Percentiles rank a stretch among this genome's conserved stretches.
These are phyloP conservation scores for Cyprinella venusta DNA, from an alignment of 2,797 vertebrate genomes.

Conservation along the genomic window DNA sequence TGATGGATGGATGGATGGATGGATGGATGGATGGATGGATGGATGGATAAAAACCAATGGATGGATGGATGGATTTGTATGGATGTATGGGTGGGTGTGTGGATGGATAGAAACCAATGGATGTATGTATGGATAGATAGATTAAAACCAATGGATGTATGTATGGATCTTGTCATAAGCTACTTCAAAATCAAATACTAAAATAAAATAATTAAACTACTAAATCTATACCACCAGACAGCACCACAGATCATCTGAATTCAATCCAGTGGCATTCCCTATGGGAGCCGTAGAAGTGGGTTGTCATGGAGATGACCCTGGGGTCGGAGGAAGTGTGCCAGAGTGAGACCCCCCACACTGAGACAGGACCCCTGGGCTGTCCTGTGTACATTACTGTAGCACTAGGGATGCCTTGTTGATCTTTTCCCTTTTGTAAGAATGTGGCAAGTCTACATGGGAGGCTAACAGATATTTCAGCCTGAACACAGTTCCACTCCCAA, in stretches of 20 bases:
- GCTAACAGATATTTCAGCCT: neutral
- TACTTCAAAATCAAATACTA: neutral
- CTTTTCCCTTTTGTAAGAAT: constrained; percentile 32
- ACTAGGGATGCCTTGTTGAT: neutral
- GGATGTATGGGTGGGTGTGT: too few species aligned
- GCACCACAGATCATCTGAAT: constrained; percentile 53
- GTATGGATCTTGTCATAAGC: neutral
- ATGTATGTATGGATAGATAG: too few species aligned
- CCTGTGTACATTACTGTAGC: constrained; percentile 46
- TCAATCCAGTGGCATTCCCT: constrained; percentile 68
- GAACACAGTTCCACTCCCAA: neutral
- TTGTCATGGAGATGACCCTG: constrained; percentile 77
- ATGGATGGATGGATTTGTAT: too few species aligned
- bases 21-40: too few species aligned
- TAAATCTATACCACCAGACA: neutral
- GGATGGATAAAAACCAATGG: too few species aligned
- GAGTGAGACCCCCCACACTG: constrained; percentile 72
- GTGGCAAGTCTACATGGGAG: constrained; percentile 8
- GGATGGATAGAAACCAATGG: too few species aligned
- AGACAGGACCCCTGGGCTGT: constrained; percentile 56
- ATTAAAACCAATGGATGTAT: neutral
- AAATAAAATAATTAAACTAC: neutral
- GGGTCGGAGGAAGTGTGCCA: constrained; percentile 81
- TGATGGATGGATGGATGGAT: too few species aligned
- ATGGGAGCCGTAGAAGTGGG: constrained; percentile 66